Percentiles rank a stretch among this genome's conserved stretches.
Conservation (phyloP, 2,797 vertebrate genomes). For the Spheniscus humboldti region DNA sequence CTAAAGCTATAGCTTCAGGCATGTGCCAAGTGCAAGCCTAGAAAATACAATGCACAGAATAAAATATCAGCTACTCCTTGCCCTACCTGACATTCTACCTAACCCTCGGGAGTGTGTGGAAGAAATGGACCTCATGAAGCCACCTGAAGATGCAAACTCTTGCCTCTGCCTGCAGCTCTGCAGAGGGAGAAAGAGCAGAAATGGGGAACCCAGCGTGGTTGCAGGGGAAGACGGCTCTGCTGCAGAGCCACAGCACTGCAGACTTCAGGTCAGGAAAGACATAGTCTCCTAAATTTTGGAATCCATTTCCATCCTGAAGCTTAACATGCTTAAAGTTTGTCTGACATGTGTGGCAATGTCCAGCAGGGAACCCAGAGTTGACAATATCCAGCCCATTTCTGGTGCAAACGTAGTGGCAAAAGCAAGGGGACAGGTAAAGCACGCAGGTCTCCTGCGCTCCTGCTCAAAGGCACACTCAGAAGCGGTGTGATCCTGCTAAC, state of each 20-base stretch:
- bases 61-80: neutral
- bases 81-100: neutral
- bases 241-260: neutral
- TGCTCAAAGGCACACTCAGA: neutral
- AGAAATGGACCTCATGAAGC: accelerated
- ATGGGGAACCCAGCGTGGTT: accelerated
- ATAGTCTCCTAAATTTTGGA: neutral
- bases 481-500: too few relatives aligned
- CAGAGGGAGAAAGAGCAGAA: neutral
- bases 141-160: neutral
- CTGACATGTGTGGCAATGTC: accelerated
- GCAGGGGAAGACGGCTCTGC: neutral
- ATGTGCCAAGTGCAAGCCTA: accelerated
- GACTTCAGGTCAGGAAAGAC: neutral
- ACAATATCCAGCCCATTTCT: neutral
- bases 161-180: neutral
- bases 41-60: neutral
- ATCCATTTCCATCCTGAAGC: too few relatives aligned
- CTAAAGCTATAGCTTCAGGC: neutral
- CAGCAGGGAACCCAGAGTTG: accelerated
- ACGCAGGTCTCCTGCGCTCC: accelerated
- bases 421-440: too few relatives aligned
- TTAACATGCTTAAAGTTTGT: neutral
- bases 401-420: accelerated
- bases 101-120: accelerated